Evolutionary conservation across 2,888 invertebrate genomes (phyloP), one percentile per base, ranked within the genome.

Genomic region (Taenaris catops): DNA sequence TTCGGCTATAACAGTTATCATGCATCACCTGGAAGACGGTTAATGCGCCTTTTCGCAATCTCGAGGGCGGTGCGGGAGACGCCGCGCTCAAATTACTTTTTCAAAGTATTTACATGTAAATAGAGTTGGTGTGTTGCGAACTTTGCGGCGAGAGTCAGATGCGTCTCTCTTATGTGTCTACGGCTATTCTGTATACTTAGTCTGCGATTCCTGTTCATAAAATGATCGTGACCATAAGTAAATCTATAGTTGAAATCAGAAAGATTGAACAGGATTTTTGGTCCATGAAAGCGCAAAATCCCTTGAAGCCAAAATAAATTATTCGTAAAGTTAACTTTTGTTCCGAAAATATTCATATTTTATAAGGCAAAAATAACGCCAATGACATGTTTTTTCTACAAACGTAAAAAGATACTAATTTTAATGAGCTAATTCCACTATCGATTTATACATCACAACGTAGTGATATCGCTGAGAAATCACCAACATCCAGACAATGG

Each of bases 51-150:
- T 78, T 73, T 81, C 79, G 83, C 84, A 86, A 86, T 86, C 86
- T 86, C 81, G 76, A 76, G 79, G 81, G 81, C 72, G 78, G 75
- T 59, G 71, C 66, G 69, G 54, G 60, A 66, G 76, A 70, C 63
- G 71, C 67, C 57, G 64, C 56, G 76, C 73, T 74, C 70, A 80
- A 83, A 86, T 86, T 86, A 86, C 84, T 86, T 86, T 86, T 83
- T 81, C 84, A 76, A 83, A 81, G 84, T 86, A 86, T 86, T 86
- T 83, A 84, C 83, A 84, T 83, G 83, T 79, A 84, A 86, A 86
- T 86, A 86, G 84, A 81, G 71, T 63, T 62, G 61, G 63, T 43
- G 51, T 62, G 59, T 62, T 62, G 53, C 54, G 61, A 63, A 69
- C 60, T 73, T 67, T 61, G 69, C 48, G 62, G 64, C 62, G 54